phyloP scores from a whole-genome alignment of 2,113 vertebrate genomes.

The Oenanthe oenanthe region DNA sequence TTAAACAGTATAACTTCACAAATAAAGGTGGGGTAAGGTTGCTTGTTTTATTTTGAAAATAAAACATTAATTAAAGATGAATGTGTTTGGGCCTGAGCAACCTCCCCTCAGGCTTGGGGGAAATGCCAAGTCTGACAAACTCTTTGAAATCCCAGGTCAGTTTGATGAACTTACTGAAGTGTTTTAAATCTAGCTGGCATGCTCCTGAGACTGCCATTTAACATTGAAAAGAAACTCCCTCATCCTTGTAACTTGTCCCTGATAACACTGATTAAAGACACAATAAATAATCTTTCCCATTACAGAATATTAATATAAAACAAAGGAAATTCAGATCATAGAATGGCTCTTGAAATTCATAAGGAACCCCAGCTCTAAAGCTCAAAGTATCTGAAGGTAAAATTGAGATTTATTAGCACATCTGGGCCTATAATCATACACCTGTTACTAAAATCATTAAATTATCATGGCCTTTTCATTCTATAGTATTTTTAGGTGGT shows the following conservation, averaged over 20 bases:
- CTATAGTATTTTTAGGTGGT: neutral
- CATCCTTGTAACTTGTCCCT: neutral
- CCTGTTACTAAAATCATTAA: neutral
- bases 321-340: neutral
- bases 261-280: neutral
- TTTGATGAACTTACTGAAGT: constrained; percentile 43
- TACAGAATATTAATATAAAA: neutral
- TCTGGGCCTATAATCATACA: neutral
- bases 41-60: constrained; percentile 8
- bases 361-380: neutral
- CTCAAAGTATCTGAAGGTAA: neutral
- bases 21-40: neutral
- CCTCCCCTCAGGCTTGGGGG: constrained; percentile 20
- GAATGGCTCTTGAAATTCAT: neutral
- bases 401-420: neutral
- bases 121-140: constrained; percentile 46
- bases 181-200: constrained; percentile 53
- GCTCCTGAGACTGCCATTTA: constrained; percentile 36
- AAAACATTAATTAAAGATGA: constrained; percentile 55
- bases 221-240: constrained; percentile 21
- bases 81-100: neutral
- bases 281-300: neutral
- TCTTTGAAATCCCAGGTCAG: constrained; percentile 28
- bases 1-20: constrained; percentile 4
- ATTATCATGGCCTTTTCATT: neutral